Evolutionary conservation across 2,113 vertebrate species (phyloP).

Genomic region (Cynopterus brachyotis): DNA sequence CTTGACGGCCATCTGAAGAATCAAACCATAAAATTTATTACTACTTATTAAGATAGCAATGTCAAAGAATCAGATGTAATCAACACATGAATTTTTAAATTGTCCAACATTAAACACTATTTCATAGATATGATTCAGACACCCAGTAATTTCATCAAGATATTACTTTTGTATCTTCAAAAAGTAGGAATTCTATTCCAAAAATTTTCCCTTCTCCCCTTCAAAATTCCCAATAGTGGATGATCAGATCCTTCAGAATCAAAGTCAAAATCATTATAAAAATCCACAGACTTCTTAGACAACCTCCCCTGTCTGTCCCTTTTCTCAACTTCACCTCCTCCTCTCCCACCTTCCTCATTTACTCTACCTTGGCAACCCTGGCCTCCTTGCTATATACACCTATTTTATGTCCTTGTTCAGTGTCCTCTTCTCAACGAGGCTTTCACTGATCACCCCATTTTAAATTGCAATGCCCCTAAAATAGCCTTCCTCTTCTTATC

Average conservation of each 20-base stretch:
- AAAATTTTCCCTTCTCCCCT: not conserved
- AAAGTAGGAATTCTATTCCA: not conserved
- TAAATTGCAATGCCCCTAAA: not conserved
- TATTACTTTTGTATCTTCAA: slow-evolving; percentile 38
- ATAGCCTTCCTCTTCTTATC: not conserved
- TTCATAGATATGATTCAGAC: not conserved
- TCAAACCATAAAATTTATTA: slow-evolving; percentile 46
- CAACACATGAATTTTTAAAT: not conserved
- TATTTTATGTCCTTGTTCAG: not conserved
- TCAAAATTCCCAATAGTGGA: not conserved
- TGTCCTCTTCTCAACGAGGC: not conserved
- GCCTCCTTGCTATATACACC: not conserved
- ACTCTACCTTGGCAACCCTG: not conserved
- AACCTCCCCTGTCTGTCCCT: not conserved
- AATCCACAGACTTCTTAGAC: not conserved
- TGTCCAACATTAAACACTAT: not conserved
- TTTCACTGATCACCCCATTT: not conserved
- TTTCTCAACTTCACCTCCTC: not conserved
- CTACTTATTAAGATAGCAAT: not conserved
- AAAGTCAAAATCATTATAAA: slow-evolving; percentile 9
- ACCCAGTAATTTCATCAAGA: not conserved
- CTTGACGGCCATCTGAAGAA: slow-evolving; percentile 92
- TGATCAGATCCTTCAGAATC: not conserved
- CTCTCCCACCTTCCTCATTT: not conserved
- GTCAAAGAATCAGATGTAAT: slow-evolving; percentile 45